Evolutionary conservation across 2,113 vertebrate species (phyloP).

Genomic region (Craseonycteris thonglongyai): DNA sequence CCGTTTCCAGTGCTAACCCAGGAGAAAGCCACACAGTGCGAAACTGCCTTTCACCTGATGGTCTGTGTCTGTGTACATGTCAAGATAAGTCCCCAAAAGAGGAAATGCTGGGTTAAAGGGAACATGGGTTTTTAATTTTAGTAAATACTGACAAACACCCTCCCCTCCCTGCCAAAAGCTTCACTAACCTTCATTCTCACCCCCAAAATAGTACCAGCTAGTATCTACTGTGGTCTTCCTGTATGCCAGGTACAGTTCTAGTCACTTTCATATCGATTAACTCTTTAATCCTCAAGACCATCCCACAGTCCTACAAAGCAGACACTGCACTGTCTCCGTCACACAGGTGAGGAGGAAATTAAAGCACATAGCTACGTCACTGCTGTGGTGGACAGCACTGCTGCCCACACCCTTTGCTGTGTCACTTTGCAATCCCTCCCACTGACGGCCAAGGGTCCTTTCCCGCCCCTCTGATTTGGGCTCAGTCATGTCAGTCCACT

Average conservation of each 20-base stretch:
- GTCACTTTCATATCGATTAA: not conserved
- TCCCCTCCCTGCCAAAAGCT: not conserved
- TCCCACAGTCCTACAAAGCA: no score
- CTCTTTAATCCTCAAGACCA: not conserved
- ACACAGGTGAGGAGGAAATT: not conserved
- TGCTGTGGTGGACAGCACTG: accelerated
- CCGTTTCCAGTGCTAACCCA: not conserved
- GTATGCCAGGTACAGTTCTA: not conserved
- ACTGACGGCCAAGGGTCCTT: not conserved
- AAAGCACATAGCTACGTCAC: not conserved
- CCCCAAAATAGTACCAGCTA: not conserved
- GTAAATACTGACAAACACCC: not conserved
- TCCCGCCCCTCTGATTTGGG: not conserved
- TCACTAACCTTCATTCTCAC: not conserved
- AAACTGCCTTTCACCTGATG: accelerated
- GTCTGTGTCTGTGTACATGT: accelerated
- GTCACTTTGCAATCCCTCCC: not conserved
- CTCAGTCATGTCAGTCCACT: accelerated
- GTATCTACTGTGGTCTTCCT: not conserved
- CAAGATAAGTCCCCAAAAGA: not conserved
- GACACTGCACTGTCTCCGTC: accelerated
- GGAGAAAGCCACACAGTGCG: accelerated
- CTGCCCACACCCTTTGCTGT: not conserved
- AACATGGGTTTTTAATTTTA: not conserved
- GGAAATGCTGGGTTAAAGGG: not conserved